Evolutionary conservation across 2,888 invertebrate genomes (phyloP), one percentile per base, ranked within the genome.

Genomic region (Crossocerus cetratus): DNA sequence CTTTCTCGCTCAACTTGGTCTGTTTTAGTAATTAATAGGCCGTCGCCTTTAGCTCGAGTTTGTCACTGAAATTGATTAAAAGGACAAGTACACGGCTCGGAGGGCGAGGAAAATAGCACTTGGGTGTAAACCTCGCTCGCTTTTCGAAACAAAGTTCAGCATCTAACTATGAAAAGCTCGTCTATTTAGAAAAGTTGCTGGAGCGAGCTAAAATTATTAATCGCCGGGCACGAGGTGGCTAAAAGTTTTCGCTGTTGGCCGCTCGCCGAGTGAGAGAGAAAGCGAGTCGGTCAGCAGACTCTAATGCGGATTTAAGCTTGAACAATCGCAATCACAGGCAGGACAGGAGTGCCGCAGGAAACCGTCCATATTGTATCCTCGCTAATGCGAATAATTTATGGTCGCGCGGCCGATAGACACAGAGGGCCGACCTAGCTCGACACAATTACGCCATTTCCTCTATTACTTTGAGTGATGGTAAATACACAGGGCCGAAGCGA

Each of bases 331-430:
- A 71, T 71, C 54, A 63, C 62, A 67, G 68, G 54, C 65, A 32
- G 67, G 16, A 21, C 61, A 74, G 80, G 80, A 74, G 76, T 76
- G 80, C 61, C 80, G 22, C 80, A 72, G 80, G 77, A 80, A 80
- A 43, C 70, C 62, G 69, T 71, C 67, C 44, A 65, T 70, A 77
- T 65, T 58, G 68, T 74, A 65, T 72, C 56, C 45, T 68, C 60
- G 65, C 66, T 58, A 63, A 54, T 22, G 43, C 53, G 49, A 43
- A 59, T 64, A 49, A 57, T 65, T 64, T 57, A 44, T 62, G 54
- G 64, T 77, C 60, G 55, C 43, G 54, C 59, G 57, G 56, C 44
- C 65, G 54, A 63, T 44, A 45, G 69, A 70, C 16, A 49, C 49
- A 49, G 49, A 49, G 14, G 13, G 32, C 65, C 8, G 23, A 57